Percentiles rank a stretch among this genome's conserved stretches.
These are phyloP conservation scores for Anastrepha obliqua DNA, from an alignment of 1,140 invertebrate species.

Conservation along the genomic window DNA sequence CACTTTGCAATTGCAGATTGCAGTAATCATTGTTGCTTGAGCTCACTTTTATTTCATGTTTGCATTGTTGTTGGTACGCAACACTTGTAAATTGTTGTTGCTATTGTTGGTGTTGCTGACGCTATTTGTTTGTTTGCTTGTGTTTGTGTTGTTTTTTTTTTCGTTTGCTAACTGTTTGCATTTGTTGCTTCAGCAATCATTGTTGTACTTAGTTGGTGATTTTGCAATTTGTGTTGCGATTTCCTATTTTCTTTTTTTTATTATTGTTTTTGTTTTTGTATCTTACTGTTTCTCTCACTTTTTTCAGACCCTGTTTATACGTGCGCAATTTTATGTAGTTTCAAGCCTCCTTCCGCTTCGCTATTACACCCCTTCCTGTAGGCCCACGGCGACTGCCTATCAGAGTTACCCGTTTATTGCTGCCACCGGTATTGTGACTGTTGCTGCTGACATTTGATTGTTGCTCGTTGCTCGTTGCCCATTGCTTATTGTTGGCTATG, in stretches of 20 bases:
- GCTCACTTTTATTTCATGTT: constrained; percentile 22
- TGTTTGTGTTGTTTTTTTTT: not conserved
- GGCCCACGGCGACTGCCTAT: not conserved
- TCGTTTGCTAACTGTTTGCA: constrained; percentile 17
- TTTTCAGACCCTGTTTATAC: not conserved
- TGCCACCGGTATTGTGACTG: constrained; percentile 40
- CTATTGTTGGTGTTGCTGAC: not conserved
- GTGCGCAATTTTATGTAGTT: not conserved
- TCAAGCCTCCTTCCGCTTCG: not conserved
- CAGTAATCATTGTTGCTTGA: constrained; percentile 44
- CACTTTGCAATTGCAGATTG: constrained; percentile 46
- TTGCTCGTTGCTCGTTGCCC: not conserved
- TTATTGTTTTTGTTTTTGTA: constrained; percentile 9
- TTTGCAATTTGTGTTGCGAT: constrained; percentile 51
- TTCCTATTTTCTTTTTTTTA: constrained; percentile 26
- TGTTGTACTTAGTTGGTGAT: constrained; percentile 50
- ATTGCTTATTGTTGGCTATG: not conserved
- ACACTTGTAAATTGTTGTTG: not conserved
- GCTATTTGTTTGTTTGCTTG: not conserved
- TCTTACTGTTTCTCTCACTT: not conserved
- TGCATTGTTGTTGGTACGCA: constrained; percentile 35
- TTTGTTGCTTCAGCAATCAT: constrained; percentile 49
- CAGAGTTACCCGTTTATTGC: not conserved
- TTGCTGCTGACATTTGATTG: constrained; percentile 35
- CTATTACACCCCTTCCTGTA: constrained; percentile 42